Percentiles rank a stretch among this genome's conserved stretches.
Conservation (phyloP, 2,797 vertebrate genomes). For the Phataginus tetradactyla region DNA sequence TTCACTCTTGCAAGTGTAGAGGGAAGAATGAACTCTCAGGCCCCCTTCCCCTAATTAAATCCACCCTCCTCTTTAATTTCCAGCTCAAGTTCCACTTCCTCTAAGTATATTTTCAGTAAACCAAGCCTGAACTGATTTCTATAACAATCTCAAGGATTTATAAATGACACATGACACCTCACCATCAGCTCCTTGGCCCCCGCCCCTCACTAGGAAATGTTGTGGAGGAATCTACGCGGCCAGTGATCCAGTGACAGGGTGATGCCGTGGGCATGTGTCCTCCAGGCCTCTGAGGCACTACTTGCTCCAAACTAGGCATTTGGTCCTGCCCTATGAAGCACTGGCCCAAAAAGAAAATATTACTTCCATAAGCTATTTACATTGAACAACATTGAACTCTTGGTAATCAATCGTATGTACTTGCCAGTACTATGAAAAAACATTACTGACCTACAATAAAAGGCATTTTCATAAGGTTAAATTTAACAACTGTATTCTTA, state of each 20-base stretch:
- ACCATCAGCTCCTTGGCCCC: too few species aligned
- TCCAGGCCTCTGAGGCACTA: neutral
- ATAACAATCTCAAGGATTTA: neutral
- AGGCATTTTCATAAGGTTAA: neutral
- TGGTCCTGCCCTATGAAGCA: neutral
- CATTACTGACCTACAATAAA: neutral
- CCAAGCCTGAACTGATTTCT: neutral
- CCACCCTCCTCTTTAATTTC: neutral
- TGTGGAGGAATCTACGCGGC: neutral
- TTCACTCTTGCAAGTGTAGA: neutral
- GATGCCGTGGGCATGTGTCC: neutral
- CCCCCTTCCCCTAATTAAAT: neutral
- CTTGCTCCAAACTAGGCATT: neutral
- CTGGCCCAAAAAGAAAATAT: neutral
- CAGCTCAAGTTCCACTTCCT: neutral
- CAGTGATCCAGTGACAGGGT: neutral
- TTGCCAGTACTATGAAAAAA: neutral
- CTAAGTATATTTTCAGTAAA: neutral
- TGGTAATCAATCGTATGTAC: neutral
- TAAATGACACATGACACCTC: neutral
- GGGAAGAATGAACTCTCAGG: neutral
- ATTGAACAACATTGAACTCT: neutral
- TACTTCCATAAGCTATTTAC: neutral
- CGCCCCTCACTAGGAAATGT: neutral
- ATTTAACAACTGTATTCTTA: neutral